Percentiles rank a stretch among this genome's conserved stretches.
phyloP scores from a whole-genome alignment of 2,797 vertebrate genomes.

The Siniperca undulata region DNA sequence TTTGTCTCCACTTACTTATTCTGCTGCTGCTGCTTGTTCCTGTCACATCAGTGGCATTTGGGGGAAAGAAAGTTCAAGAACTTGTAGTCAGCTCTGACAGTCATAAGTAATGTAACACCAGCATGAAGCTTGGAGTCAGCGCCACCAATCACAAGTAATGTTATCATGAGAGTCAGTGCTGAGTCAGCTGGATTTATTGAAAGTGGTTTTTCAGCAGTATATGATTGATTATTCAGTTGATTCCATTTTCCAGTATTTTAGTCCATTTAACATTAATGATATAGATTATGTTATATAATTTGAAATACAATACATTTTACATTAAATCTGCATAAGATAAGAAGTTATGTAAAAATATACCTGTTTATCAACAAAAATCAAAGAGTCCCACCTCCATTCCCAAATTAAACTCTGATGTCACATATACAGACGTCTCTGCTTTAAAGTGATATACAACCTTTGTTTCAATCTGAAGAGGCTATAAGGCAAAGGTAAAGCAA shows the following conservation, averaged over 20 bases:
- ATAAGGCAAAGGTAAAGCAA: background rate
- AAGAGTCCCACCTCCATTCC: background rate
- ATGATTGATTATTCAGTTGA: conserved; percentile 34
- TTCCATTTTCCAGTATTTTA: background rate
- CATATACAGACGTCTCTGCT: background rate
- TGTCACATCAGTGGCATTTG: conserved; percentile 35
- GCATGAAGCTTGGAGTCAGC: conserved; percentile 39
- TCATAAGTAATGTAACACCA: conserved; percentile 33
- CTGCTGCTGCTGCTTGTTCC: conserved; percentile 24
- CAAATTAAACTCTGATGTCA: background rate
- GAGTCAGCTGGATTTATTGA: conserved; percentile 37
- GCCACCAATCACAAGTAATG: conserved; percentile 43
- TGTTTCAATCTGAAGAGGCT: background rate
- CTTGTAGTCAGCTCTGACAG: conserved; percentile 35
- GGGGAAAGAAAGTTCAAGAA: conserved; percentile 36
- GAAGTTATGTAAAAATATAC: background rate
- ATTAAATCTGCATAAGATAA: background rate
- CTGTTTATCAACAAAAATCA: background rate
- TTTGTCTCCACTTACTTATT: conserved; percentile 20
- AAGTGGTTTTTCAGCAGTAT: background rate
- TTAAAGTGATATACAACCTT: background rate
- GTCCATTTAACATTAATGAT: too few relatives aligned
- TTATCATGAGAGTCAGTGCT: conserved; percentile 18
- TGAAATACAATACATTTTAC: background rate
- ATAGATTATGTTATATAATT: background rate